Base-by-base conservation (phyloP, 2,113 vertebrate species). In the Passerina amoena region DNA sequence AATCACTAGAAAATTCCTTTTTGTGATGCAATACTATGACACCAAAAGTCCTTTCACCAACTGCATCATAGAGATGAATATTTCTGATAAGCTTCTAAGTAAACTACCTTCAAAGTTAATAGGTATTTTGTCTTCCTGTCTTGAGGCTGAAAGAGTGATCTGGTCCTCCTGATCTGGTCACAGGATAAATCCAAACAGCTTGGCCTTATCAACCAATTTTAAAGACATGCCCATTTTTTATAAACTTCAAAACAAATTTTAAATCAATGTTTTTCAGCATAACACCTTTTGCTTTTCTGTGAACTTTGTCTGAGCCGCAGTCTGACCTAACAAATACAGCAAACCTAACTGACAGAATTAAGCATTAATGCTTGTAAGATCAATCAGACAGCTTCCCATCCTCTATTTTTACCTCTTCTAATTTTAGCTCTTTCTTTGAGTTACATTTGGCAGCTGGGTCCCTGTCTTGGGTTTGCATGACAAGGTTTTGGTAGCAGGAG, bases 401-500 rank as follows among this genome's bases (percentile, higher is more conserved):
- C 51, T 88, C 79, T 96, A 80, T 95, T 95, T 97, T 95, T 93
- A 86, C 37, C 38, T 93, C 56, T 88, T 92, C 87, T 86, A 92
- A 96, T 86, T 94, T 90, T 95, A 96, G 87, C 35, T 77, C 38
- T 47, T 90, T 88, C 82, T 82, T 90, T 82, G 60, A 89, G 82
- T 91, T 85, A 88, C 63, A 83, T 77, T 79, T 90, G 79, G 83
- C 75, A 94, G 7, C 54, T 78, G 19, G 20, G 59, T 92, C 82
- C 14, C 64, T 50, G 42, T 22, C 47, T 3, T 56, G 35, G 23
- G 16, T 50, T 50, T 86, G 48, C 14, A 28, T 8, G 23, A 45
- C 23, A 81, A 81, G 54, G 19, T 47, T 66, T 61, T 61, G 47
- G 53, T 18, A 54, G 40, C 0, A 0, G 13, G 5, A 19, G 19